phyloP scores from a whole-genome alignment of 2,113 vertebrate genomes.

The Dicrurus megarhynchus region DNA sequence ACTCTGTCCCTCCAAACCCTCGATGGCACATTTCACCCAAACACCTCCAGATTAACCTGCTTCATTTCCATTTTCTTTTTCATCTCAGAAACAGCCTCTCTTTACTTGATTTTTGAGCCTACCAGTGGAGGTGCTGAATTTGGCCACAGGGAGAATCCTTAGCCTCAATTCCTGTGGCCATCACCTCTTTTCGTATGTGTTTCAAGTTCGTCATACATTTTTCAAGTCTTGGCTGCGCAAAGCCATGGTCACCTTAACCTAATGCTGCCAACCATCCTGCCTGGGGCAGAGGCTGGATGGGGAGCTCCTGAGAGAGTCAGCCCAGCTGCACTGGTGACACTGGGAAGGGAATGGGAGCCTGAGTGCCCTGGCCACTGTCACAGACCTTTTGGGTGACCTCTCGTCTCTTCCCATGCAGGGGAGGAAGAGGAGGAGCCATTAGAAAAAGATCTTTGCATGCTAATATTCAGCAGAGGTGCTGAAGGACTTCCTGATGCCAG shows the following conservation, averaged over 20 bases:
- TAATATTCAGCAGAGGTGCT: not conserved
- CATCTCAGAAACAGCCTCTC: not conserved
- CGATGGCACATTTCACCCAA: not conserved
- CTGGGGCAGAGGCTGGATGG: not conserved
- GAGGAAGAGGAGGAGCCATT: not conserved
- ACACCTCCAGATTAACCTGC: not conserved
- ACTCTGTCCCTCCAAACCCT: not conserved
- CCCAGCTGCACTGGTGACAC: not conserved
- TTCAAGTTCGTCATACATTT: not conserved
- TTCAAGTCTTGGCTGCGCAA: not conserved
- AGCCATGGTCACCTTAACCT: not conserved
- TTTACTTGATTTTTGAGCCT: not conserved
- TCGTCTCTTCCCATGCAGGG: not conserved
- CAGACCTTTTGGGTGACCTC: not conserved
- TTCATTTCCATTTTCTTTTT: not conserved
- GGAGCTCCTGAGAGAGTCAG: not conserved
- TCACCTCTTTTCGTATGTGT: not conserved
- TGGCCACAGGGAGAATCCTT: not conserved
- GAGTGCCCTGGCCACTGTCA: rapidly evolving
- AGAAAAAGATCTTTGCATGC: not conserved
- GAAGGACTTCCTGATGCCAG: not conserved
- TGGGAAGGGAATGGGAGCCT: not conserved
- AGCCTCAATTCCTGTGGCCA: not conserved
- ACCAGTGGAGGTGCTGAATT: not conserved
- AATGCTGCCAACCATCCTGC: not conserved